Base-by-base conservation (phyloP, 1,140 invertebrate species). In the Drosophila truncata region DNA sequence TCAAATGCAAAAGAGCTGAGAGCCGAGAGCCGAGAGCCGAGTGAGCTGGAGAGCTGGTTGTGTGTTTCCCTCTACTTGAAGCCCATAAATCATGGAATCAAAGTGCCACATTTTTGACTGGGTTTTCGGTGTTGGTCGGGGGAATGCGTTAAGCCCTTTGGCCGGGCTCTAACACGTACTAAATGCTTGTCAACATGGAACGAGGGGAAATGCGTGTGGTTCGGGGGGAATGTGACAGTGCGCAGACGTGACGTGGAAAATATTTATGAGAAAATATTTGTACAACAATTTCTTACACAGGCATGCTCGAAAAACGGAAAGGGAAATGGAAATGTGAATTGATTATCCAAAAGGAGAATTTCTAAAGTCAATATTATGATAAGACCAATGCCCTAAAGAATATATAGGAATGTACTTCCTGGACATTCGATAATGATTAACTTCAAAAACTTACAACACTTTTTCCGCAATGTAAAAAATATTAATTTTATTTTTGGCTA, bases 51-150 rank as follows among this genome's bases (percentile, higher is more conserved):
- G 49, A 52, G 49, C 27, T n/a, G n/a, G 31, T 54, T 54, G 50
- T 31, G 20, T 35, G 29, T 67, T 47, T 25, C 9, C 52, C 60
- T 41, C 57, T 37, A 62, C 62, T 57, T 57, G 54, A 75, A 69
- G 50, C 65, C 78, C 82, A 84, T 84, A 84, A 84, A 84, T 84
- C 81, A 84, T 85, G 81, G 81, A 85, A 85, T 84, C 81, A 84
- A 84, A 84, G 83, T 85, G 81, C 72, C 81, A 81, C 81, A 76
- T 71, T 71, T 80, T 76, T 63, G 76, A 71, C 75, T 76, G 67
- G 50, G 63, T 70, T 54, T 70, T 50, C 10, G 62, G 37, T 16
- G 46, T 1, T 35, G 35, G 4, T 25, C 4, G 65, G 41, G 29
- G 50, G 35, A 49, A 62, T 71, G 69, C 69, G 69, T 71, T 59